These are phyloP conservation scores for Papilio polytes DNA, from an alignment of 1,140 invertebrate species.

Conservation along the genomic window DNA sequence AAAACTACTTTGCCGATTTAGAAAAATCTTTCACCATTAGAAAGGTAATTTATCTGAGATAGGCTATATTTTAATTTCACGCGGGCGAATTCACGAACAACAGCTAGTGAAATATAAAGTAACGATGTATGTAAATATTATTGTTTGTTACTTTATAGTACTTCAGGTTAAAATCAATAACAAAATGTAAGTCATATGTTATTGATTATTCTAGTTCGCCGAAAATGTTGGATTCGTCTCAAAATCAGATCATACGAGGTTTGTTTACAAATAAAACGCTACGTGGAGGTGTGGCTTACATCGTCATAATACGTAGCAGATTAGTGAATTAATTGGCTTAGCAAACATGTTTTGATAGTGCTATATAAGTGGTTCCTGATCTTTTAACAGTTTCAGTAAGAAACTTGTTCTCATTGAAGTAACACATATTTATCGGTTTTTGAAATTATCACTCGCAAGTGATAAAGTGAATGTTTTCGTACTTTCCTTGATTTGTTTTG, in stretches of 20 bases:
- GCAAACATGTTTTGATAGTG: slow-evolving; percentile 71
- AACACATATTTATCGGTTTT: slow-evolving; percentile 21
- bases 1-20: too few species aligned
- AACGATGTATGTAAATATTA: background rate
- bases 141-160: background rate
- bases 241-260: slow-evolving; percentile 73
- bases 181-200: slow-evolving; percentile 30
- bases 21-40: too few species aligned
- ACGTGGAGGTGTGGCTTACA: slow-evolving; percentile 65
- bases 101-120: background rate
- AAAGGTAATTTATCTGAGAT: too few species aligned
- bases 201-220: slow-evolving; percentile 17
- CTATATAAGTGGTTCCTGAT: slow-evolving; percentile 61
- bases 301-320: slow-evolving; percentile 46
- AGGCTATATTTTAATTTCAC: too few species aligned
- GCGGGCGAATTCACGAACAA: too few species aligned
- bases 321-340: slow-evolving; percentile 44
- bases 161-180: background rate
- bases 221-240: slow-evolving; percentile 62
- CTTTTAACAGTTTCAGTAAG: slow-evolving; percentile 48
- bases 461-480: slow-evolving; percentile 40
- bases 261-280: slow-evolving; percentile 66
- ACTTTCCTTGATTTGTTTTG: slow-evolving; percentile 57
- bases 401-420: slow-evolving; percentile 45
- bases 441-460: background rate